phyloP scores from a whole-genome alignment of 2,888 invertebrate species.

The Lepidochrysops patricia region DNA sequence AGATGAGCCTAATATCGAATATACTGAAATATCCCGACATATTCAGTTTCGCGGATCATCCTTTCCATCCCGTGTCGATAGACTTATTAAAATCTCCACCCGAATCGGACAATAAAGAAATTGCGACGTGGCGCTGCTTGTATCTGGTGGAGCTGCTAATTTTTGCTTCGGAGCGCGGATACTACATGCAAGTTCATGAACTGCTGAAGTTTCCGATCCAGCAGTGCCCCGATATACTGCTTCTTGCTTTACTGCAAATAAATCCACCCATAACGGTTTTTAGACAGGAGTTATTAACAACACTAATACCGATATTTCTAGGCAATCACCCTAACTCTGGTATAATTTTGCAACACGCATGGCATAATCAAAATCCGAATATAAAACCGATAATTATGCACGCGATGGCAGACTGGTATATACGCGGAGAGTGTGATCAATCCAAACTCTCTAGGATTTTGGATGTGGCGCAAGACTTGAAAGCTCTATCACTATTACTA shows the following conservation, averaged over 20 bases:
- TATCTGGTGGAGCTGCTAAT: conserved; percentile 92
- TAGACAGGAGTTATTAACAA: conserved; percentile 90
- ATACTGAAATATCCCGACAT: conserved; percentile 93
- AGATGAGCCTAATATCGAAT: conserved; percentile 89
- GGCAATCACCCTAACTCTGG: conserved; percentile 97
- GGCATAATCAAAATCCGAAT: conserved; percentile 86
- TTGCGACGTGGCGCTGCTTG: conserved; percentile 93
- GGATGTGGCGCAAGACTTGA: conserved; percentile 96
- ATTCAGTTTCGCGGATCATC: conserved; percentile 94
- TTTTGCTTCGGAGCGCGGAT: conserved; percentile 89
- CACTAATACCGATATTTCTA: conserved; percentile 93
- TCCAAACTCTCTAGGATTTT: conserved; percentile 93
- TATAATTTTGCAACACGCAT: conserved; percentile 96
- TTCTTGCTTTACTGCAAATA: conserved; percentile 91
- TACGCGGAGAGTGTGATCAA: conserved; percentile 93
- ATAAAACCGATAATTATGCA: conserved; percentile 92
- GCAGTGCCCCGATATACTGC: conserved; percentile 95
- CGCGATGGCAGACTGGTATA: conserved; percentile 98
- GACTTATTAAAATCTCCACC: conserved; percentile 95
- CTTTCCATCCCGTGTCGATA: conserved; percentile 88
- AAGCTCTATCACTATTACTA: conserved; percentile 91
- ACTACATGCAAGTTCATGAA: conserved; percentile 88
- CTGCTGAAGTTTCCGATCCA: conserved; percentile 93
- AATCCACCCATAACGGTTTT: conserved; percentile 84
- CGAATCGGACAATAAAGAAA: conserved; percentile 95